Base-by-base conservation (phyloP, 2,888 invertebrate genomes). In the Drosophila dives region DNA sequence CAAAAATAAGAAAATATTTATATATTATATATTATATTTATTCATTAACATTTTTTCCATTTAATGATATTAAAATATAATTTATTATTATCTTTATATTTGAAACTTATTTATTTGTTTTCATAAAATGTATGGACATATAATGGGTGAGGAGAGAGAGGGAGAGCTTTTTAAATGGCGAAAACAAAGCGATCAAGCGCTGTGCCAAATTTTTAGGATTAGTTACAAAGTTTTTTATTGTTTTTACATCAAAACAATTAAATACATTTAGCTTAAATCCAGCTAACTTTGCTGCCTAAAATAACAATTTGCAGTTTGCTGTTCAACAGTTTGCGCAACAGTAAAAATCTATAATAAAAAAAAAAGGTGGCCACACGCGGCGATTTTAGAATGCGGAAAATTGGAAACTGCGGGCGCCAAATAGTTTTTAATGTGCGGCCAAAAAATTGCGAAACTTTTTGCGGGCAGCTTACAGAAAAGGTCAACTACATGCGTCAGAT, bases 401-500 rank as follows among this genome's bases (percentile, higher is more conserved):
- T 63, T 83, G 69, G 72, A 75, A 69, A 75, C 69, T 72, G 63
- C 55, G 36, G 8, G 53, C 68, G 68, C 77, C 82, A 80, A 88
- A 87, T 87, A 87, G 86, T 89, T 85, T 77, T 85, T 87, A 82
- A 82, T 83, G 75, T 87, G 73, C 67, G 64, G 50, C 49, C 34
- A 36, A 72, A 56, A 53, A 58, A 40, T 54, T 59, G 54, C n/a
- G 32, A 40, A 76, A 64, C 60, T 80, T 80, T 63, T 40, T 45
- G 45, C 23, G 8, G 15, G 62, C 61, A 17, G n/a, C 56, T 32
- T n/a, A 55, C 59, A 65, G 64, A 72, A 77, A 82, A 86, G 85
- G 85, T 89, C 85, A 88, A 67, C 83, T 89, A 88, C 90, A 88
- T 85, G 85, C 53, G 75, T 72, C 75, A 88, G 85, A 89, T 88